Base-by-base conservation (phyloP, 2,888 invertebrate genomes). In the Anthophora plumipes region DNA sequence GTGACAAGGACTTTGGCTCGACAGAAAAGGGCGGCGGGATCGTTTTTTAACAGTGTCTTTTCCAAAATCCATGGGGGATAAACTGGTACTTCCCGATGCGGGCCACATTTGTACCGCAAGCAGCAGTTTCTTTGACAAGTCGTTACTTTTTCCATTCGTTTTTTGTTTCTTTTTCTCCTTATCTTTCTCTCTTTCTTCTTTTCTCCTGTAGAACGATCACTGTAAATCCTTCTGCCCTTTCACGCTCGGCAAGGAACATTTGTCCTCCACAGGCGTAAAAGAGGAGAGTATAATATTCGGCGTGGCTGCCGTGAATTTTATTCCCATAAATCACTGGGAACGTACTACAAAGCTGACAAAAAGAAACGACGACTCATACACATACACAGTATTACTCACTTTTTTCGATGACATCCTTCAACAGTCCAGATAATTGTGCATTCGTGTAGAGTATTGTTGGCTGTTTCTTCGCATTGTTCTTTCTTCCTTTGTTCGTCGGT, bases 381-480 rank as follows among this genome's bases (percentile, higher is more conserved):
- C n/a, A n/a, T n/a, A n/a, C 25, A 60, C 59, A 41, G 96, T 95
- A 82, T 95, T 95, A 90, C 94, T 89, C 88, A 93, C 91, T 68
- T 84, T 90, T 92, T 80, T 83, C 87, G 78, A 92, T 90, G 69
- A 92, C 91, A 77, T 92, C 91, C 83, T 91, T 92, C 70, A 93
- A 64, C 68, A 93, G 89, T 48, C 92, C 92, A 48, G 90, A 89
- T 83, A 93, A 88, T 88, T 93, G 92, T 68, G 89, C 91, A 80
- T 92, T 91, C 57, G 92, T 89, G 83, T 92, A 92, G 66, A 90
- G 72, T 46, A 91, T 83, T 25, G 82, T 20, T 1, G 90, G 85
- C 73, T 84, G 89, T 73, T 88, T 88, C 75, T 73, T 85, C 41
- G 54, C 69, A 43, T 57, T 78, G 75, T 71, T 72, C 63, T 76